phyloP scores from a whole-genome alignment of 1,140 invertebrate species.

The Brachionus calyciflorus region DNA sequence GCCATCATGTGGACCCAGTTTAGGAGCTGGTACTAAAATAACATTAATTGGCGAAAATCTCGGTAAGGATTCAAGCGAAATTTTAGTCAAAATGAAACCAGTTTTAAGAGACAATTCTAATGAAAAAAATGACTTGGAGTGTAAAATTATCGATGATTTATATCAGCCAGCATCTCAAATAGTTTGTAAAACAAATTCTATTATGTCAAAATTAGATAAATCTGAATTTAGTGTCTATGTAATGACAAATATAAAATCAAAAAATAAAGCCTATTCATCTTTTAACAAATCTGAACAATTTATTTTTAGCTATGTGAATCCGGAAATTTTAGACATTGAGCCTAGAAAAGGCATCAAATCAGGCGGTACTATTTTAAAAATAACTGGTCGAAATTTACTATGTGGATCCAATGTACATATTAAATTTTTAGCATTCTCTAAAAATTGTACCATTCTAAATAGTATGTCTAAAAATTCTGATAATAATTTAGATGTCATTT shows the following conservation, averaged over 20 bases:
- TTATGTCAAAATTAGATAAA: not conserved
- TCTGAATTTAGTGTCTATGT: conserved; percentile 35
- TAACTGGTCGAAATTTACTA: conserved; percentile 84
- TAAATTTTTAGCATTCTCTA: not conserved
- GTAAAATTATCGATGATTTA: conserved; percentile 9
- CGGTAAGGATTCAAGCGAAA: conserved; percentile 82
- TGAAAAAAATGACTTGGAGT: conserved; percentile 53
- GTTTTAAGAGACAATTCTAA: conserved; percentile 77
- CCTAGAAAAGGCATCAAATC: conserved; percentile 83
- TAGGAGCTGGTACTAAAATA: conserved; percentile 89
- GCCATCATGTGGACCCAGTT: conserved; percentile 10
- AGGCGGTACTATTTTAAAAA: conserved; percentile 86
- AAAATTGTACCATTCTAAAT: not conserved
- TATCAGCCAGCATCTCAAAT: conserved; percentile 37
- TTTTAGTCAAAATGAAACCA: conserved; percentile 84
- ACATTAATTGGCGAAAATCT: conserved; percentile 94
- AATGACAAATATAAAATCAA: conserved; percentile 9
- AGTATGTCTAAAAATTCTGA: not conserved
- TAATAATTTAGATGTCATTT: conserved; percentile 48
- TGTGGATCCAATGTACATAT: conserved; percentile 67
- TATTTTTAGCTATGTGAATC: conserved; percentile 49
- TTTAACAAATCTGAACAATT: conserved; percentile 30
- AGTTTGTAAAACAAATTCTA: conserved; percentile 46
- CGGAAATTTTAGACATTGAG: conserved; percentile 71
- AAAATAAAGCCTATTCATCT: not conserved